Base-by-base conservation (phyloP, 2,888 invertebrate genomes). In the Xestia rhomboidea region DNA sequence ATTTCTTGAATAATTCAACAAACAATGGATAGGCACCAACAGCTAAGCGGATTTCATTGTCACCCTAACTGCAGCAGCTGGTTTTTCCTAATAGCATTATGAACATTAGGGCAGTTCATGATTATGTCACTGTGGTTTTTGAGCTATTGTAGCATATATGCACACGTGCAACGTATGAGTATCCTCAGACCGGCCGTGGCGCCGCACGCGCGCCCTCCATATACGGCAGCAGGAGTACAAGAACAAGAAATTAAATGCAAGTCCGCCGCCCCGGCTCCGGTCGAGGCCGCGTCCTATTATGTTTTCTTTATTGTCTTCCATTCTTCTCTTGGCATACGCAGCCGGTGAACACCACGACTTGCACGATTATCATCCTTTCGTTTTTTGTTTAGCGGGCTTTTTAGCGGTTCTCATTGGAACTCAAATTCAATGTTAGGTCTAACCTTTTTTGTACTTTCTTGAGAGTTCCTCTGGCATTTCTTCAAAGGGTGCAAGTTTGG, bases 241-340 rank as follows among this genome's bases (percentile, higher is more conserved):
- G 94, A 95, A 93, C 95, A 89, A 93, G 95, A 95, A 93, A 95
- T 95, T 95, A 95, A 90, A 95, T 94, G 93, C 94, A 93, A 79
- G 69, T 79, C 77, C 83, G 86, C 83, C 76, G 76, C 91, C 90
- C 89, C 72, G 77, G 68, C 91, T 90, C 89, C 86, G 89, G 91
- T 91, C 90, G 93, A 95, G 95, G 95, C 91, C 93, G 89, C 85
- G 82, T 89, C 90, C 83, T 91, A 92, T 93, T 92, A 92, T 92
- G 91, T 94, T 93, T 93, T 93, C 92, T 93, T 94, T 93, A 93
- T 93, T 92, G 91, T 93, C 91, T 91, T 78, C 90, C 90, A 91
- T 89, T 88, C 80, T 88, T 86, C 83, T 80, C 79, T 81, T 67
- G 66, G 54, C 64, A 85, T 87, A 75, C 83, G 67, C 76, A 79